These are phyloP conservation scores for Tolypeutes matacus DNA, from an alignment of 2,797 vertebrate genomes.

Conservation along the genomic window DNA sequence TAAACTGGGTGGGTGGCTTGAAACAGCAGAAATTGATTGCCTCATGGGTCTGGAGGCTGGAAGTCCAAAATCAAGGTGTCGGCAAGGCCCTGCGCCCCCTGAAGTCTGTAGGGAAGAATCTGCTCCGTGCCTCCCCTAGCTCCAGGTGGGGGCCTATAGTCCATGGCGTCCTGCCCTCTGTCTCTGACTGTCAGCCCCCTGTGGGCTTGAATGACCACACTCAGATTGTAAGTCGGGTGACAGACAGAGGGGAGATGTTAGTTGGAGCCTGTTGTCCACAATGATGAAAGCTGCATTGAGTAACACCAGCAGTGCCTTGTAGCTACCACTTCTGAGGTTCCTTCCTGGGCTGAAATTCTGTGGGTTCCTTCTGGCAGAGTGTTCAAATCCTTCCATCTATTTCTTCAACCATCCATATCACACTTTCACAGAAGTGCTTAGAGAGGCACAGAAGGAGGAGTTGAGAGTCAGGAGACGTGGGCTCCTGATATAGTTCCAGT, in stretches of 20 bases:
- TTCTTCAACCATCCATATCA: neutral
- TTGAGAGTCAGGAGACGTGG: neutral
- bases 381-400: neutral
- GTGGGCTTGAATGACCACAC: neutral
- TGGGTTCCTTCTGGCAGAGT: neutral
- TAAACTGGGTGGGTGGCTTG: no score
- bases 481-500: neutral
- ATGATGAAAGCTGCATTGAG: accelerated
- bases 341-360: neutral
- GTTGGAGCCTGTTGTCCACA: neutral
- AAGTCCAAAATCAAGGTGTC: no score
- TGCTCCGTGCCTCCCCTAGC: no score
- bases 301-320: neutral
- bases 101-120: no score
- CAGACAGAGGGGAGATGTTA: neutral
- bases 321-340: neutral
- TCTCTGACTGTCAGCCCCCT: neutral
- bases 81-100: no score
- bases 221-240: neutral
- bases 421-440: neutral
- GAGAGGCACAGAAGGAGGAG: neutral
- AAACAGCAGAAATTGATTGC: no score
- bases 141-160: no score
- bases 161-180: no score
- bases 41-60: no score